Evolutionary conservation across 2,113 vertebrate species (phyloP).

Genomic region (Garra rufa): DNA sequence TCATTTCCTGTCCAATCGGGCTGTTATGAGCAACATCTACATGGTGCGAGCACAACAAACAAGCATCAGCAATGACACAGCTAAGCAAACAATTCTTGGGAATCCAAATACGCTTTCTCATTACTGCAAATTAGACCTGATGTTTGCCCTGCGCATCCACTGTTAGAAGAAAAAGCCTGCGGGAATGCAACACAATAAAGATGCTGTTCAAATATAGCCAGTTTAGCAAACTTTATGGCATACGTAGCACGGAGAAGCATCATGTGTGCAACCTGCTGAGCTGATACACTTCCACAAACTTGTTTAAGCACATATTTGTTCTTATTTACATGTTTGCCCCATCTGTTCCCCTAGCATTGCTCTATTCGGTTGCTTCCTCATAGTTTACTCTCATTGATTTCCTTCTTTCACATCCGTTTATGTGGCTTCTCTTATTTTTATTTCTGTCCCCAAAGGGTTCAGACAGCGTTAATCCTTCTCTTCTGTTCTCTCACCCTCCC

Average conservation of each 20-base stretch:
- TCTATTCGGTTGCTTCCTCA: slow-evolving; percentile 10
- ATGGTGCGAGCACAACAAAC: not conserved
- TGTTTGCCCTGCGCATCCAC: not conserved
- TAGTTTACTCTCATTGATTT: slow-evolving; percentile 30
- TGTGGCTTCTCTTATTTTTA: slow-evolving; percentile 35
- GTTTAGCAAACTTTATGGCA: not conserved
- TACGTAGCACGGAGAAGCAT: not conserved
- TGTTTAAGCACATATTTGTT: not conserved
- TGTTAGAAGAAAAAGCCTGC: not conserved
- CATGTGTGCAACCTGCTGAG: not conserved
- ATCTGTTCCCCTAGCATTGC: slow-evolving; percentile 3
- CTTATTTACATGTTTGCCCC: not conserved
- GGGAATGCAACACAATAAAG: not conserved
- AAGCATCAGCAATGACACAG: not conserved
- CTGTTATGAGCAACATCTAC: slow-evolving; percentile 11
- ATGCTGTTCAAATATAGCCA: not conserved
- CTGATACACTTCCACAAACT: not conserved
- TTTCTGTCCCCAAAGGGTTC: not conserved
- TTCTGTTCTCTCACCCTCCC: slow-evolving; percentile 19
- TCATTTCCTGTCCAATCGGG: slow-evolving; percentile 8
- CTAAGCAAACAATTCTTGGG: not conserved
- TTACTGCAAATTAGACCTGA: slow-evolving; percentile 39
- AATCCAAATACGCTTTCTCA: slow-evolving; percentile 23
- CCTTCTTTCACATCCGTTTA: not conserved
- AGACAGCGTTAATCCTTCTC: not conserved